These are phyloP conservation scores for Megathymus violae DNA, from an alignment of 1,140 invertebrate species.

Conservation along the genomic window DNA sequence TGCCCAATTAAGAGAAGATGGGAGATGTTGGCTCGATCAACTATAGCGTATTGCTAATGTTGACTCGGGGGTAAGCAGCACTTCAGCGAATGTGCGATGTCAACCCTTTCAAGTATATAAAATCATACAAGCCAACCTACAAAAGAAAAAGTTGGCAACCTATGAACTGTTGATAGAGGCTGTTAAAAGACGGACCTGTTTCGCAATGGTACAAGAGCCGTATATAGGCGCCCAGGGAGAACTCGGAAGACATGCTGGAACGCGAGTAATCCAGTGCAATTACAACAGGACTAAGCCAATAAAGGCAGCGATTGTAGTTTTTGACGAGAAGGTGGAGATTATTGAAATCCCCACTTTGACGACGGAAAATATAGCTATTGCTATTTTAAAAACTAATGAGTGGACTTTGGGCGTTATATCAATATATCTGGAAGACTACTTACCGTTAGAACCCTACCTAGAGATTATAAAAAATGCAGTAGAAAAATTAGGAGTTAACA, in stretches of 20 bases:
- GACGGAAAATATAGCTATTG: neutral
- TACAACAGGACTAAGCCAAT: neutral
- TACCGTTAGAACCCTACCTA: no score
- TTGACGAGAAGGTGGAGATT: neutral
- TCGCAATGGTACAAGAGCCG: neutral
- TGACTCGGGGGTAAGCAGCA: no score
- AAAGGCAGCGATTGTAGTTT: neutral
- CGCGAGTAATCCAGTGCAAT: constrained; percentile 3
- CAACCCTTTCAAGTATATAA: no score
- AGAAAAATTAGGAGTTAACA: no score
- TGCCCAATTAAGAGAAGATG: neutral
- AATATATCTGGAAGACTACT: no score
- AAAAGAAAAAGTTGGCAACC: neutral
- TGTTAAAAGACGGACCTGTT: neutral
- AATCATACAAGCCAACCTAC: neutral
- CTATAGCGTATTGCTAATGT: constrained; percentile 10
- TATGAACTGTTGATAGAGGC: neutral
- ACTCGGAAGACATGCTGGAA: neutral
- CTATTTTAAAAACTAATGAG: no score
- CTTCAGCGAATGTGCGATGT: no score
- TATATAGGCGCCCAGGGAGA: neutral
- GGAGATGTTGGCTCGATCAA: neutral
- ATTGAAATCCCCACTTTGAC: neutral
- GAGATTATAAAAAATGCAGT: no score
- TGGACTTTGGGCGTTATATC: no score